Percentiles rank a stretch among this genome's conserved stretches.
Evolutionary conservation across 1,140 invertebrate genomes (phyloP).

Genomic region (Pemphigus obesinymphae): DNA sequence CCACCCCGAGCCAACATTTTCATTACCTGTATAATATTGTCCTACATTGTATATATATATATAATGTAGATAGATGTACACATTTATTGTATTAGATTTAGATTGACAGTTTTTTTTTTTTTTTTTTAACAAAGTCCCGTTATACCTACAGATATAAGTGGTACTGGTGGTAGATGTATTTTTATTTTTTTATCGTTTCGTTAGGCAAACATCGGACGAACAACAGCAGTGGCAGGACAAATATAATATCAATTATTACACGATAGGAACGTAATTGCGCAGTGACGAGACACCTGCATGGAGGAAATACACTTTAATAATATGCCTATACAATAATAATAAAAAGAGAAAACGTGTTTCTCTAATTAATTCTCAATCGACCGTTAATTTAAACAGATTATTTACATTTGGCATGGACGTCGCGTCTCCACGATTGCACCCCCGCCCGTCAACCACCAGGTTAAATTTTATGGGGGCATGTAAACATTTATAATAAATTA

Average conservation of each 20-base stretch:
- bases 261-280: background rate
- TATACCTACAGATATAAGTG: background rate
- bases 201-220: background rate
- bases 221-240: background rate
- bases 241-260: background rate
- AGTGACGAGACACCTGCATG: background rate
- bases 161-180: background rate
- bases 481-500: too few species aligned
- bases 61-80: too few species aligned
- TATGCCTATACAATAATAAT: background rate
- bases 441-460: background rate
- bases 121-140: background rate
- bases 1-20: background rate
- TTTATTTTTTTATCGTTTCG: background rate
- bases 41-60: background rate
- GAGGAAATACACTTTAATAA: background rate
- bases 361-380: conserved; percentile 15
- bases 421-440: background rate
- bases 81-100: background rate
- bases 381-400: conserved; percentile 11
- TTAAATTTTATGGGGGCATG: too few species aligned
- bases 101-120: conserved; percentile 10
- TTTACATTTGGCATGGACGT: background rate
- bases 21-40: background rate
- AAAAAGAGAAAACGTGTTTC: conserved; percentile 12